Base-by-base conservation (phyloP, 2,888 invertebrate genomes). In the Limulus polyphemus region DNA sequence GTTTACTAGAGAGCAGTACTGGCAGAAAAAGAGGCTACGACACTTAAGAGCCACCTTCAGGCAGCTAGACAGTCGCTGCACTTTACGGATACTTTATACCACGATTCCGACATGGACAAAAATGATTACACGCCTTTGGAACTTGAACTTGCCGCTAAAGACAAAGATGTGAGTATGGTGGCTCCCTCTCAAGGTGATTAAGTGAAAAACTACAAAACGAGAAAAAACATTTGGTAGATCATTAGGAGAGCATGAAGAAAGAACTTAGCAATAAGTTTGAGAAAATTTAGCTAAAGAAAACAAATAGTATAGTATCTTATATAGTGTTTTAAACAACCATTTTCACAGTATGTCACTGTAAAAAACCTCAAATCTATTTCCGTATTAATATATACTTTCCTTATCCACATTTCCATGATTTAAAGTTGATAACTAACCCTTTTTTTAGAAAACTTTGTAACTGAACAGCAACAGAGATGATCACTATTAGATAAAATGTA, bases 11-110 rank as follows among this genome's bases (percentile, higher is more conserved):
- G 93, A 82, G 92, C 94, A 78, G 90, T 91, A 73, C 81, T 91
- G 79, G 92, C 93, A 72, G 95, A 95, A 79, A 90, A 94, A 78
- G 92, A 94, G 83, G 88, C 90, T 73, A 88, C 90, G 71, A 87
- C 88, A 72, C 81, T 94, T 74, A 90, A 90, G 79, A 90, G 91
- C 79, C 90, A 94, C 81, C 82, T 94, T 75, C 86, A 87, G 68
- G 61, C 65, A 50, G 64, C 65, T 73, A 64, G 71, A 70, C 79
- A 79, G 76, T 74, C 79, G 76, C 79, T 81, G 72, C 76, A 77
- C 72, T 75, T 79, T 69, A 73, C 72, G 59, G 74, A 74, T 64
- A 70, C 72, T 66, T 90, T 73, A 88, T 89, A 71, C 65, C 72
- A 73, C 60, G 73, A 72, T n/a, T 73, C 74, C 46, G 76, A 75